Conservation (phyloP, 1,140 invertebrate genomes). For the Zaprionus inermis region DNA sequence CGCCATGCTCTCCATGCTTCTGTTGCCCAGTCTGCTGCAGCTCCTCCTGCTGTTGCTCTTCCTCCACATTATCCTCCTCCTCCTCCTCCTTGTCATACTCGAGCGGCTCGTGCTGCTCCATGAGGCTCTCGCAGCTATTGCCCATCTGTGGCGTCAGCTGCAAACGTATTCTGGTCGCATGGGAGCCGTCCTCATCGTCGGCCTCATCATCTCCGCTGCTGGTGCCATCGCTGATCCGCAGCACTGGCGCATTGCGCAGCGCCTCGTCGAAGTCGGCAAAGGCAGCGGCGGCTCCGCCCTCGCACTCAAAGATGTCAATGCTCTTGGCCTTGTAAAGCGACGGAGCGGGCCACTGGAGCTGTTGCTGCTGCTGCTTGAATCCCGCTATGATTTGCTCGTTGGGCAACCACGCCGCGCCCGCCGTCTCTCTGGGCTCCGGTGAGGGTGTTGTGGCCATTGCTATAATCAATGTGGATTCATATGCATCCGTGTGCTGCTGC, state of each 20-base stretch:
- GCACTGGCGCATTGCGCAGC: slow-evolving; percentile 70
- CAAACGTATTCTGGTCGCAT: slow-evolving; percentile 62
- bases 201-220: slow-evolving; percentile 45
- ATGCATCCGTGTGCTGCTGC: slow-evolving; percentile 74
- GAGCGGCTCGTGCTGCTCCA: slow-evolving; percentile 54
- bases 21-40: too few species aligned
- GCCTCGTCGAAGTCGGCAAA: slow-evolving; percentile 82
- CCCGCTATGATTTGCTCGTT: slow-evolving; percentile 68
- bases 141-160: slow-evolving; percentile 57
- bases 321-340: slow-evolving; percentile 74
- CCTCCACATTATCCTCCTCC: too few species aligned
- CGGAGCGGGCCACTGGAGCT: slow-evolving; percentile 44
- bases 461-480: slow-evolving; percentile 79
- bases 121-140: slow-evolving; percentile 69
- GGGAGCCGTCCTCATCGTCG: slow-evolving; percentile 66
- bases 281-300: slow-evolving; percentile 45
- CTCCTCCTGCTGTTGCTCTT: too few species aligned
- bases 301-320: slow-evolving; percentile 77
- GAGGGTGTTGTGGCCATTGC: slow-evolving; percentile 60
- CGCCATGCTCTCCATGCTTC: too few species aligned
- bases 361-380: slow-evolving; percentile 50
- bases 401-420: slow-evolving; percentile 56
- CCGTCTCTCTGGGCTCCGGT: not conserved
- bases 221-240: slow-evolving; percentile 50
- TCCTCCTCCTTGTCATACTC: slow-evolving; percentile 29